Base-by-base conservation (phyloP, 2,797 vertebrate species). In the Cossypha caffra region DNA sequence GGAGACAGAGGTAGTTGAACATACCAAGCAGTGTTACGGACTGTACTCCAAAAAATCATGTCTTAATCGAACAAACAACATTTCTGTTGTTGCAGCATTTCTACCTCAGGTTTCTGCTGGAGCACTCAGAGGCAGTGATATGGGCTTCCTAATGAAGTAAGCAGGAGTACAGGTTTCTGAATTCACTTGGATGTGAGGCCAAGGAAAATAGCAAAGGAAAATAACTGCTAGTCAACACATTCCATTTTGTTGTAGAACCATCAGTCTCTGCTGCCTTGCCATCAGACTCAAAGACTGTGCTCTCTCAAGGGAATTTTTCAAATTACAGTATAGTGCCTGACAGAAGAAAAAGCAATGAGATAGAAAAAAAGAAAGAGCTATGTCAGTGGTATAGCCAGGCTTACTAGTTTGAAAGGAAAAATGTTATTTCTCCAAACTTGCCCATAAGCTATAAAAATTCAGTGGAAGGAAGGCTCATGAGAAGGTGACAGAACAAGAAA, bases 81-180 rank as follows among this genome's bases (percentile, higher is more conserved):
- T 68, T 90, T 88, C 52, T 94, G 54, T 64, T 87, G 47, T 48
- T 45, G 82, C 69, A 88, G 87, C 76, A 63, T 50, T 95, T 95
- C 51, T 86, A 84, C n/a, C 73, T 86, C 82, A 90, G 66, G 73
- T 63, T 74, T 75, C 52, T 66, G 51, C 85, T 54, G 21, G 10
- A 57, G 79, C 57, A 40, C 57, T 77, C 38, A 16, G 57, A 86
- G 72, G 35, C 47, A 58, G 67, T 1, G 40, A 86, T 88, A 62
- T 0, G 26, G 81, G 89, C 54, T 95, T 84, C 84, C 66, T 48
- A 19, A 64, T 64, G 50, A 91, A 87, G 79, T 47, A 93, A 80
- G 79, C 31, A 50, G 96, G 74, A 73, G 64, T 67, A 89, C 74
- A 88, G 92, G 95, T 94, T 96, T 97, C 93, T 96, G 85, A 50